These are phyloP conservation scores for Micromys minutus DNA, from an alignment of 2,113 vertebrate genomes.

Conservation along the genomic window DNA sequence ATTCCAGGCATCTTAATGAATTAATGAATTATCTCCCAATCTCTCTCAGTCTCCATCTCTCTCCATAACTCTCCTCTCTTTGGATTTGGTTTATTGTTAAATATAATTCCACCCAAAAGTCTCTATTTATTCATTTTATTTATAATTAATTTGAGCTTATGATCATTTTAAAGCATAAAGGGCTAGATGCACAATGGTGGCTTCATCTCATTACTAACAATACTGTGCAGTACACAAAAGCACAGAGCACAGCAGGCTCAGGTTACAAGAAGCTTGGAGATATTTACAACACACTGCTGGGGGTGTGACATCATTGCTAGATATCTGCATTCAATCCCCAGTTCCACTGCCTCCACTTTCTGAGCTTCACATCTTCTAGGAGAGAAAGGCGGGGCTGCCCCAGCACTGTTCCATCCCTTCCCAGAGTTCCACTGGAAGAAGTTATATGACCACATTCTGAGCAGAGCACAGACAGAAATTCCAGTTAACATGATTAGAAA, in stretches of 20 bases:
- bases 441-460: neutral
- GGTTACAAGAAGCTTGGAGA: neutral
- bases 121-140: neutral
- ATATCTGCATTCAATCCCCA: neutral
- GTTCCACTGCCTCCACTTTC: neutral
- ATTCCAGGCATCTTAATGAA: neutral
- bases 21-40: neutral
- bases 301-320: neutral
- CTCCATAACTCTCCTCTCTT: neutral
- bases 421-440: neutral
- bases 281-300: neutral
- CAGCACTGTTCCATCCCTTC: rapidly evolving
- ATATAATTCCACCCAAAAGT: neutral
- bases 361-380: neutral
- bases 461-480: neutral
- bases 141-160: neutral
- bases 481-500: neutral
- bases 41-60: neutral
- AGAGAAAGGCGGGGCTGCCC: neutral
- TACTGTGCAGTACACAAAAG: no score
- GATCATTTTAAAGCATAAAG: neutral
- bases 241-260: no score
- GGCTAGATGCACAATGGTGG: no score
- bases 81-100: neutral
- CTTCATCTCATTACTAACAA: neutral